Conservation (phyloP, 2,113 vertebrate genomes). For the Gallinago media region DNA sequence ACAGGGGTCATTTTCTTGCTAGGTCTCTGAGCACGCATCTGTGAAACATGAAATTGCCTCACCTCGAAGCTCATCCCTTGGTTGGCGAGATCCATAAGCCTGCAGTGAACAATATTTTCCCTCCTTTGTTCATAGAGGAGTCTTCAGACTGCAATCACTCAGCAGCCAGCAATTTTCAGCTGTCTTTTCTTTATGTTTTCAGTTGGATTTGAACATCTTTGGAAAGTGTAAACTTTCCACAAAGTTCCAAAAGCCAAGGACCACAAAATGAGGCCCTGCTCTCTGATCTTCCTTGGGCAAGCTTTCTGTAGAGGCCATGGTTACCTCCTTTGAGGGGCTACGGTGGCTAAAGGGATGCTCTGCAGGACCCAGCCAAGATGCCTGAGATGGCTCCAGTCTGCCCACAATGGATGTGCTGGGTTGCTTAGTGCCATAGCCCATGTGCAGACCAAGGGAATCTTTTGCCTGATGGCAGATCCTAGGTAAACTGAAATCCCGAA, state of each 20-base stretch:
- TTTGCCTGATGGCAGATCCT: background rate
- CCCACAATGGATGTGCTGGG: background rate
- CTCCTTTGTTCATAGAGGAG: background rate
- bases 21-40: background rate
- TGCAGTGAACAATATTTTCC: conserved; percentile 11
- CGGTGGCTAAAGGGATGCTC: background rate
- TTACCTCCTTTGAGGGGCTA: background rate
- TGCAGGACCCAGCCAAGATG: background rate
- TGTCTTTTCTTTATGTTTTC: background rate
- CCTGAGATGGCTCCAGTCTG: background rate
- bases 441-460: rapidly evolving
- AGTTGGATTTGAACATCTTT: background rate
- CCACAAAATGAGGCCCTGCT: background rate
- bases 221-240: background rate
- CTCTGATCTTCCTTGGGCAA: background rate
- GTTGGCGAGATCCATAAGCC: background rate
- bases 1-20: background rate
- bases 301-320: background rate
- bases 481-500: background rate
- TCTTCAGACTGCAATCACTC: background rate
- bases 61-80: background rate
- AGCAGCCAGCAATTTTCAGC: conserved; percentile 3
- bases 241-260: background rate
- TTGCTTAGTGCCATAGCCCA: background rate
- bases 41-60: conserved; percentile 2